phyloP scores from a whole-genome alignment of 2,797 vertebrate genomes.

The Rhyacichthys aspro region DNA sequence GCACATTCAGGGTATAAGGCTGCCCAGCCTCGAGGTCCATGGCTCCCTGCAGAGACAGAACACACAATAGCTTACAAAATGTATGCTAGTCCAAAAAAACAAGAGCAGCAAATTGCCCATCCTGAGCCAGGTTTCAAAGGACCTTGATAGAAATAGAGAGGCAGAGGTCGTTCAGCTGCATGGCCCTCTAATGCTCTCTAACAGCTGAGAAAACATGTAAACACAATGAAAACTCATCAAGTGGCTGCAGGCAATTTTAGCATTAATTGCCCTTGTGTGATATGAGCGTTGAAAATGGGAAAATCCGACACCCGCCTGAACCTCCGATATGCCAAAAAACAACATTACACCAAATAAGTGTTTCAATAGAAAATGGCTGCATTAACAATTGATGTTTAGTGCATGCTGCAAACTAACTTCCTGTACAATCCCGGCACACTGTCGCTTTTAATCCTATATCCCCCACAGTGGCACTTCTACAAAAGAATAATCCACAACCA shows the following conservation, averaged over 20 bases:
- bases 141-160: slow-evolving; percentile 30
- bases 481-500: slow-evolving; percentile 77
- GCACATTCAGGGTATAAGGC: slow-evolving; percentile 88
- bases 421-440: slow-evolving; percentile 68
- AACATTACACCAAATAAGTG: slow-evolving; percentile 23
- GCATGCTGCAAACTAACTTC: slow-evolving; percentile 63
- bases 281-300: slow-evolving; percentile 35
- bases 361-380: slow-evolving; percentile 45
- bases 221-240: slow-evolving; percentile 55
- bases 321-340: slow-evolving; percentile 2
- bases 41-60: slow-evolving; percentile 80
- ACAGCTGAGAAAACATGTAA: slow-evolving; percentile 52
- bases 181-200: slow-evolving; percentile 30
- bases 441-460: slow-evolving; percentile 76
- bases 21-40: slow-evolving; percentile 92
- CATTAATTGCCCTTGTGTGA: slow-evolving; percentile 37
- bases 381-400: slow-evolving; percentile 56
- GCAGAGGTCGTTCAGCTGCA: slow-evolving; percentile 33
- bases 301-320: slow-evolving; percentile 23
- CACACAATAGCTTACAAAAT: slow-evolving; percentile 33
- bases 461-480: slow-evolving; percentile 72
- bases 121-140: slow-evolving; percentile 18
- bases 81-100: slow-evolving; percentile 7
- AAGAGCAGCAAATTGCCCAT: slow-evolving; percentile 6
- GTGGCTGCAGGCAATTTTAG: slow-evolving; percentile 34